Conservation (phyloP, 2,888 invertebrate species). For the Yponomeuta evonymella region DNA sequence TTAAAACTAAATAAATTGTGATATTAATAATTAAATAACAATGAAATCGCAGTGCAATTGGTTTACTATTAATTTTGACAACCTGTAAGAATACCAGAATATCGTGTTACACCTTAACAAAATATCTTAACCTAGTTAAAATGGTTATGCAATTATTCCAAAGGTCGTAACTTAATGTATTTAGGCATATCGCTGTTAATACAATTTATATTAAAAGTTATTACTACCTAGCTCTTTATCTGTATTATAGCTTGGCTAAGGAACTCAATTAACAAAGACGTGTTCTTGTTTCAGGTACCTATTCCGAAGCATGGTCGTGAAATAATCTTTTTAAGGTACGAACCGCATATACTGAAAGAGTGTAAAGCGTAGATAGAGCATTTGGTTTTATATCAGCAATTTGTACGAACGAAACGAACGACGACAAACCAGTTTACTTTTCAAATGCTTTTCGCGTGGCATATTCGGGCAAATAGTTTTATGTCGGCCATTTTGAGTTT, state of each 20-base stretch:
- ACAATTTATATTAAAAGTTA: neutral
- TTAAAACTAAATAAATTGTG: no score
- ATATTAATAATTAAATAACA: no score
- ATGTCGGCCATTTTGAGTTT: constrained; percentile 73
- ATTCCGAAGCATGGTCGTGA: neutral
- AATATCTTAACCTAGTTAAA: neutral
- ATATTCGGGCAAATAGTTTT: constrained; percentile 70
- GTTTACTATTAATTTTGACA: no score
- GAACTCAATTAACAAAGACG: neutral
- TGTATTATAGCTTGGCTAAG: neutral
- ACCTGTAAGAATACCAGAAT: no score
- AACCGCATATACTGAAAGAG: neutral
- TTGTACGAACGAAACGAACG: constrained; percentile 21
- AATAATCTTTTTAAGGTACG: neutral
- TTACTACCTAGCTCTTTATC: neutral
- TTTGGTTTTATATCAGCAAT: no score
- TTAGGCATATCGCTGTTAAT: no score
- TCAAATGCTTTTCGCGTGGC: constrained; percentile 53
- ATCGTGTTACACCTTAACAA: neutral
- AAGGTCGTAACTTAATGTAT: neutral
- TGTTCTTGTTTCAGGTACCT: neutral
- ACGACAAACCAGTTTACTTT: constrained; percentile 38
- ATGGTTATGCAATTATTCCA: neutral
- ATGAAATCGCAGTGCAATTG: no score
- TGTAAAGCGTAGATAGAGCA: no score